Evolutionary conservation across 2,113 vertebrate species (phyloP).

Genomic region (Strix uralensis): DNA sequence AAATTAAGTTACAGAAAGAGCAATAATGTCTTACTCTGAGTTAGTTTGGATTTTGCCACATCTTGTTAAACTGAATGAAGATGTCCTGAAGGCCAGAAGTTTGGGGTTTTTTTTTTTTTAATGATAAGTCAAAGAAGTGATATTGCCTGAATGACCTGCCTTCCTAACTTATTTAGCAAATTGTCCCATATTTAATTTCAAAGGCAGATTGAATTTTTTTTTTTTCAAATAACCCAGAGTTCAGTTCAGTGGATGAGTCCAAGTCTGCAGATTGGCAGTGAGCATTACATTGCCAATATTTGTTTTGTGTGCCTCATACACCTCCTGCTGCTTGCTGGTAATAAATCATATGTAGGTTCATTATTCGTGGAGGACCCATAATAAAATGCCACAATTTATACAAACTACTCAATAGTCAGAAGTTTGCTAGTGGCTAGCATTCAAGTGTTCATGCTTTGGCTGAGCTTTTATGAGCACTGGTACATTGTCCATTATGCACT

Average conservation of each 20-base stretch:
- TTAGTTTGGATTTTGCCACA: background rate
- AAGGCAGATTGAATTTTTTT: background rate
- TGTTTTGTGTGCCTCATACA: background rate
- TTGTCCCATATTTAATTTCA: background rate
- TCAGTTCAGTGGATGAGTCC: background rate
- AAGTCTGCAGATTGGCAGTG: background rate
- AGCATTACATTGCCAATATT: background rate
- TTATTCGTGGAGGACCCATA: background rate
- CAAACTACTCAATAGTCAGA: background rate
- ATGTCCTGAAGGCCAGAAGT: background rate
- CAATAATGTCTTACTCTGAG: background rate
- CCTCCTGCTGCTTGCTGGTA: background rate
- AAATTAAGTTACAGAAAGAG: background rate
- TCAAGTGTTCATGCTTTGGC: background rate
- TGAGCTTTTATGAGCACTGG: background rate
- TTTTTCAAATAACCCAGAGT: background rate
- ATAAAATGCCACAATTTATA: background rate
- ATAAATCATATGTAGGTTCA: background rate
- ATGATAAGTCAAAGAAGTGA: background rate
- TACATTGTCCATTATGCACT: background rate
- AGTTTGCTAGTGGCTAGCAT: background rate
- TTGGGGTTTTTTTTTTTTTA: too few relatives aligned
- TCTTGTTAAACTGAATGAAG: background rate
- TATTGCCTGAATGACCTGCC: background rate
- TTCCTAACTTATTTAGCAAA: background rate